Base-by-base conservation (phyloP, 1,140 invertebrate species). In the Drosophila littoralis region DNA sequence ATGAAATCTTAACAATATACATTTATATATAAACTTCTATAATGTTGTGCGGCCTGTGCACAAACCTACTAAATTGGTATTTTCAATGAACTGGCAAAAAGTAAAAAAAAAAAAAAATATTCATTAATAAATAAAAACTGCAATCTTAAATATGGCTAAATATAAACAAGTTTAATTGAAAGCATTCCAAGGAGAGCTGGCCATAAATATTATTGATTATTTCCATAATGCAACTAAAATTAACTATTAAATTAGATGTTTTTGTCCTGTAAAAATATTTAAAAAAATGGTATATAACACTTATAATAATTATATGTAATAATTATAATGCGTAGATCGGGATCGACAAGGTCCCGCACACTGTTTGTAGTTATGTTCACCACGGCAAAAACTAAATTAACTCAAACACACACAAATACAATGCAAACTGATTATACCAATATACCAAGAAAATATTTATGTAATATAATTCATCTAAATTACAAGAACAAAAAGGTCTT, bases 381-480 rank as follows among this genome's bases (percentile, higher is more conserved):
- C 74, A 50, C 65, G 28, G 33, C 63, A 64, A 70, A 63, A 52
- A 60, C 3, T 6, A 15, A 67, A 8, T 28, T 22, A 50, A 65
- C n/a, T 48, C 40, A 61, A 32, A 63, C 9, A 70, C 32, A 75
- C 58, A 65, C 69, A 72, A 58, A 55, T 22, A 35, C 8, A 69
- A 69, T 65, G 40, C 60, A 66, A 51, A 76, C 50, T 59, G 52
- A 69, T 28, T 28, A 28, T 28, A 28, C 22, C 22, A 48, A 78
- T 76, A 77, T 58, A 81, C 35, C 65, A 84, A 57, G 28, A 45
- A 66, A 86, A 89, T 89, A 89, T 89, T 89, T 89, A 89, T 89
- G 84, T 89, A 89, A 89, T 70, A 89, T 89, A 89, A 89, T 84
- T 89, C 77, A 89, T 75, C 77, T 86, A 85, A 85, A 85, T 86